Evolutionary conservation across 2,113 vertebrate genomes (phyloP).

Genomic region (Dasypus novemcinctus): DNA sequence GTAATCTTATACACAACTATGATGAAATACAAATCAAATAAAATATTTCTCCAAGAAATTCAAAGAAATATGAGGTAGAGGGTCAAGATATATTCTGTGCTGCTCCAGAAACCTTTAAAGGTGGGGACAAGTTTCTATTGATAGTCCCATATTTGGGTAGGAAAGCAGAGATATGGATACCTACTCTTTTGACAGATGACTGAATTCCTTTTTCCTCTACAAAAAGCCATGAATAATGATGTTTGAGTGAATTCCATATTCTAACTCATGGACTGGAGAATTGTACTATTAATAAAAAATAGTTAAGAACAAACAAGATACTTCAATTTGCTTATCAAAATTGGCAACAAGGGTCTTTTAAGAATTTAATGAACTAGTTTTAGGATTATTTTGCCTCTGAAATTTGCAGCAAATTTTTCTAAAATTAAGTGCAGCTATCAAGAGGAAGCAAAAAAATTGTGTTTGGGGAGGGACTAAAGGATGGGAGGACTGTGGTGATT

Average conservation of each 20-base stretch:
- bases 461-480: neutral
- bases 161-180: neutral
- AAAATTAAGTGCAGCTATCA: neutral
- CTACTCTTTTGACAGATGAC: neutral
- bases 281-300: neutral
- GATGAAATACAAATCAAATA: neutral
- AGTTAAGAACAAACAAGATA: neutral
- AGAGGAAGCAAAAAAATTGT: neutral
- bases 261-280: neutral
- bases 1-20: neutral
- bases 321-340: slow-evolving; percentile 2
- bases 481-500: neutral
- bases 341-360: neutral
- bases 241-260: neutral
- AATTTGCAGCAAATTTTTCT: neutral
- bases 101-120: neutral
- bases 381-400: neutral
- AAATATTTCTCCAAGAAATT: neutral
- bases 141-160: neutral
- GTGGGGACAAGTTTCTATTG: neutral
- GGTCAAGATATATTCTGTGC: neutral
- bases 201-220: neutral
- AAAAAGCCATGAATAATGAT: neutral
- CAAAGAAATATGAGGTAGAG: neutral
- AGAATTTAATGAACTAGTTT: neutral